These are phyloP conservation scores for Semaprochilodus insignis DNA, from an alignment of 2,797 vertebrate species.

Conservation along the genomic window DNA sequence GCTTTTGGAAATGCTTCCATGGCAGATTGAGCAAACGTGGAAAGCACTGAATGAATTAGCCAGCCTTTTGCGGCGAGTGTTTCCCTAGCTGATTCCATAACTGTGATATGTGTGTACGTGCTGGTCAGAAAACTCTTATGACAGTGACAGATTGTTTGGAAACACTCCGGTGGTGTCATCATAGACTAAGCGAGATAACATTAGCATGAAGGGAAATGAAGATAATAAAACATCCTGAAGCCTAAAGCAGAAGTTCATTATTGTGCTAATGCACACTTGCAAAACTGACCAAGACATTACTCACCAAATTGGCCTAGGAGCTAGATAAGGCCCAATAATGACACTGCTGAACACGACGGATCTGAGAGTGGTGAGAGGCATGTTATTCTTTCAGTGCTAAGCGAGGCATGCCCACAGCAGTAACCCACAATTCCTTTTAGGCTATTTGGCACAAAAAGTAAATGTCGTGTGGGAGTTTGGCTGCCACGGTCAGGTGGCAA, in stretches of 20 bases:
- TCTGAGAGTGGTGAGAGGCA: background rate
- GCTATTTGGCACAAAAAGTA: constrained; percentile 21
- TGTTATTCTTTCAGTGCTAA: constrained; percentile 9
- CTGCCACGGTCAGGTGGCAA: background rate
- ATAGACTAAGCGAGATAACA: constrained; percentile 27
- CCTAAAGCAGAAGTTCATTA: constrained; percentile 3
- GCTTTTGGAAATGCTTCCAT: background rate
- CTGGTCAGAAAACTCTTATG: constrained; percentile 9
- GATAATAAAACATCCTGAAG: constrained; percentile 2
- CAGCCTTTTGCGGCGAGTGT: background rate
- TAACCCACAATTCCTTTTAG: constrained; percentile 14
- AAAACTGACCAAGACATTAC: background rate
- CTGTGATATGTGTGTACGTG: constrained; percentile 7
- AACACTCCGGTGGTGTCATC: constrained; percentile 36
- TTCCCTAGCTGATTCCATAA: constrained; percentile 3
- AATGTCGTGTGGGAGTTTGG: background rate
- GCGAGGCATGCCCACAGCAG: constrained; percentile 18
- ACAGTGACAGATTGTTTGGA: constrained; percentile 49
- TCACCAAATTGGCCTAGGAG: background rate
- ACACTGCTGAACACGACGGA: background rate
- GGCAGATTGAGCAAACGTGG: background rate
- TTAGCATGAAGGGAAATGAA: background rate
- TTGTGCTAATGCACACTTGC: background rate
- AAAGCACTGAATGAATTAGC: background rate
- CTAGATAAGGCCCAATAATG: background rate